Percentiles rank a stretch among this genome's conserved stretches.
phyloP scores from a whole-genome alignment of 92 coral and sea anemone species.

The Zoanthus gigantus region DNA sequence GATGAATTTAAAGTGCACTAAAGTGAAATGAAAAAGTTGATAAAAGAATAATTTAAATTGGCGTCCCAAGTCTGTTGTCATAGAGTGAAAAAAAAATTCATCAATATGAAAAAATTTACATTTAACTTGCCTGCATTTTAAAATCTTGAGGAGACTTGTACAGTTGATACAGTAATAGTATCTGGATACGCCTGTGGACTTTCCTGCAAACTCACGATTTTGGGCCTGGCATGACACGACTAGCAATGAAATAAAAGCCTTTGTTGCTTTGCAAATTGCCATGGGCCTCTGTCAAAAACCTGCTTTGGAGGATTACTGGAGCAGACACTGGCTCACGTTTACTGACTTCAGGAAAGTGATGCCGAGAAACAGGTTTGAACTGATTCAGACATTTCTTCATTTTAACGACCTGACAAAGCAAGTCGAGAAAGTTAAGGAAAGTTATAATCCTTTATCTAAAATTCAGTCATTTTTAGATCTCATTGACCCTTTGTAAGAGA shows the following conservation, averaged over 20 bases:
- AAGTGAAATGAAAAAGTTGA: too few species aligned
- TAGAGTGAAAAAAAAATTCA: too few species aligned
- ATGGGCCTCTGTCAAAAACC: constrained; percentile 73
- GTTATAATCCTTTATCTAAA: constrained; percentile 51
- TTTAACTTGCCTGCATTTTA: too few species aligned
- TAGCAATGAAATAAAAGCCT: constrained; percentile 65
- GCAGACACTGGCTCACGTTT: constrained; percentile 56
- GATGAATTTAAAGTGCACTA: too few species aligned
- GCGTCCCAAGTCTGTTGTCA: too few species aligned
- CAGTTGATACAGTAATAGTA: background rate
- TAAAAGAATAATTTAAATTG: too few species aligned
- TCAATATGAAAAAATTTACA: too few species aligned
- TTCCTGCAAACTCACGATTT: constrained; percentile 60
- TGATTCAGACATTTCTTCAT: constrained; percentile 69
- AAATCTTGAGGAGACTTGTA: too few species aligned
- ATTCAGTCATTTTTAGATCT: constrained; percentile 52
- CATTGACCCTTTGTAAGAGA: constrained; percentile 60
- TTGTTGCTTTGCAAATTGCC: constrained; percentile 73
- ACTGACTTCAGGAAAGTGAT: constrained; percentile 64
- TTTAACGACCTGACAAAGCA: constrained; percentile 52
- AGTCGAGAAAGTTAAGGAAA: constrained; percentile 49
- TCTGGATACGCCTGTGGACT: constrained; percentile 50
- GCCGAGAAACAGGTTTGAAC: constrained; percentile 68
- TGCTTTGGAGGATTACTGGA: constrained; percentile 62
- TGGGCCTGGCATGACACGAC: constrained; percentile 66